Evolutionary conservation across 1,140 invertebrate species (phyloP).

Genomic region (Andricus grossulariae): DNA sequence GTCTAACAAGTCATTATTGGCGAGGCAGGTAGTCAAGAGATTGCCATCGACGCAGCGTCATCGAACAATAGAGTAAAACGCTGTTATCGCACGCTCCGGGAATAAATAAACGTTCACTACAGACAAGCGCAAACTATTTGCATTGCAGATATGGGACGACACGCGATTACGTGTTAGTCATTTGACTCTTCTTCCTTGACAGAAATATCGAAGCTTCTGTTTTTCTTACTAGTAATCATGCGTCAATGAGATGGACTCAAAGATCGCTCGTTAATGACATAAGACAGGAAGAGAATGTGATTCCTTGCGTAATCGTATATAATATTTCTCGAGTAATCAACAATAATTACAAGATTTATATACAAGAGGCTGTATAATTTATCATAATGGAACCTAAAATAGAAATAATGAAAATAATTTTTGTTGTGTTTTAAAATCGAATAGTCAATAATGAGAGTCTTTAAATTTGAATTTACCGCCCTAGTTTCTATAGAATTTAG

Average conservation of each 20-base stretch:
- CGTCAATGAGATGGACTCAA: neutral
- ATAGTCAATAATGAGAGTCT: too few relatives aligned
- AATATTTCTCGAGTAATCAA: neutral
- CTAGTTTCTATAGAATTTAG: too few relatives aligned
- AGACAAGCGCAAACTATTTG: neutral
- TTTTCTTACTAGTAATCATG: neutral
- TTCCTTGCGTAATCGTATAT: neutral
- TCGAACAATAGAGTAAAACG: conserved; percentile 13
- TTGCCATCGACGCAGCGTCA: conserved; percentile 6
- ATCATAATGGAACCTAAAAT: too few relatives aligned
- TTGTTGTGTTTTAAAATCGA: too few relatives aligned
- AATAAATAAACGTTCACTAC: conserved; percentile 2
- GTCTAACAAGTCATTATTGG: neutral
- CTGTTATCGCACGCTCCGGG: neutral
- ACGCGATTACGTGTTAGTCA: neutral
- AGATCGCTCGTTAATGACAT: conserved; percentile 22
- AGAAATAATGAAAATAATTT: too few relatives aligned
- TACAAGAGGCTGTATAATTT: too few relatives aligned
- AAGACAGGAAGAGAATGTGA: conserved; percentile 14
- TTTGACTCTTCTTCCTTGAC: neutral
- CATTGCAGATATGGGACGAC: conserved; percentile 4
- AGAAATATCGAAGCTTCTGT: conserved; percentile 29
- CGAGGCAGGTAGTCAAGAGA: neutral
- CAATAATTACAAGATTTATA: conserved; percentile 10
- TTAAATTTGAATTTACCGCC: too few relatives aligned